A percentile compares a stretch with the other conserved stretches of the same genome.
Evolutionary conservation across 2,888 invertebrate species (phyloP).

Genomic region (Macaria liturata): DNA sequence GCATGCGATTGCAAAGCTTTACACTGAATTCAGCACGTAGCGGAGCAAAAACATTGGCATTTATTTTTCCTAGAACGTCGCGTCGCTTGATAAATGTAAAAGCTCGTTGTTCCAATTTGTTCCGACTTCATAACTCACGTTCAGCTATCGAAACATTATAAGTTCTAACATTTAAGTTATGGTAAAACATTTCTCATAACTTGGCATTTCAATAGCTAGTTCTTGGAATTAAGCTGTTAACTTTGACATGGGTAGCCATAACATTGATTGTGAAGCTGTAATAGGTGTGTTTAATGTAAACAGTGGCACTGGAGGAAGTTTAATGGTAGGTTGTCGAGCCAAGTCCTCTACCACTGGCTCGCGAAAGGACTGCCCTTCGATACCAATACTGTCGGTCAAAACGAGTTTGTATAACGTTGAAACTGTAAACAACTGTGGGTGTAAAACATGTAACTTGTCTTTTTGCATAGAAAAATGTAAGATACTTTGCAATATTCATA

Average conservation of each 20-base stretch:
- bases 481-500: no score
- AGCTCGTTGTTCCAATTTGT: slow-evolving; percentile 16
- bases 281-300: slow-evolving; percentile 36
- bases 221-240: slow-evolving; percentile 25
- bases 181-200: slow-evolving; percentile 22
- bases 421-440: no score
- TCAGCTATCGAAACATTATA: slow-evolving; percentile 21
- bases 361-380: background rate
- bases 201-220: slow-evolving; percentile 25
- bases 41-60: background rate
- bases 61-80: slow-evolving; percentile 6
- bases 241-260: slow-evolving; percentile 30
- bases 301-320: slow-evolving; percentile 35
- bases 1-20: no score
- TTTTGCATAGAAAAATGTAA: no score
- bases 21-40: background rate
- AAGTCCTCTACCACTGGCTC: slow-evolving; percentile 9
- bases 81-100: slow-evolving; percentile 1
- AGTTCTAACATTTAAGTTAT: slow-evolving; percentile 23
- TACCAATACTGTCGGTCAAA: background rate
- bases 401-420: background rate
- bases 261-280: slow-evolving; percentile 37
- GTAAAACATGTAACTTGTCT: no score
- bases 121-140: slow-evolving; percentile 16
- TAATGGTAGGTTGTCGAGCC: slow-evolving; percentile 34